phyloP scores from a whole-genome alignment of 2,797 vertebrate genomes.

The Acrocephalus scirpaceus region DNA sequence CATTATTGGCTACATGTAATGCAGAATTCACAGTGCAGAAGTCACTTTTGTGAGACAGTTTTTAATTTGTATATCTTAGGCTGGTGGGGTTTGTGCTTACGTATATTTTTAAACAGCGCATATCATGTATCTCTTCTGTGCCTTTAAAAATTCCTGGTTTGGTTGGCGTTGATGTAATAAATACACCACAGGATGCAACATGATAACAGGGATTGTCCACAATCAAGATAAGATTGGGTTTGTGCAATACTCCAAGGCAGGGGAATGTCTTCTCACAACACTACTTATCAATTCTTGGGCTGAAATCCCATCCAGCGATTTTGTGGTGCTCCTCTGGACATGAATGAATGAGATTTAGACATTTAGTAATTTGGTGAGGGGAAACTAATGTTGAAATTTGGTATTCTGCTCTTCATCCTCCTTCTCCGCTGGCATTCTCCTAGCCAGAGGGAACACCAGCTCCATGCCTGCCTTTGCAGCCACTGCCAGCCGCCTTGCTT shows the following conservation, averaged over 20 bases:
- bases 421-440: background rate
- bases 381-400: background rate
- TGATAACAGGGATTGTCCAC: background rate
- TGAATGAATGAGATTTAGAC: background rate
- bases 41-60: background rate
- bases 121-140: background rate
- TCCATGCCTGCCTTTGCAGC: conserved; percentile 17
- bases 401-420: background rate
- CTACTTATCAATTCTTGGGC: background rate
- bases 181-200: background rate
- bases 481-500: conserved; percentile 47
- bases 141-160: background rate
- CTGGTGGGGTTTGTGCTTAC: background rate
- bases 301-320: background rate
- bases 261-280: background rate
- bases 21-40: background rate
- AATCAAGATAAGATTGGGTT: conserved; percentile 3
- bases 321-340: background rate
- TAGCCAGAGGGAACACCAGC: conserved; percentile 19
- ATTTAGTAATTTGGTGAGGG: background rate
- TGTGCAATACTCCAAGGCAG: background rate
- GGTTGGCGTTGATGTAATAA: background rate
- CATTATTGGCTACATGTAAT: background rate
- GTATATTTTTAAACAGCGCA: background rate
- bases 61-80: background rate